phyloP scores from a whole-genome alignment of 1,140 invertebrate genomes.

The Atta cephalotes region DNA sequence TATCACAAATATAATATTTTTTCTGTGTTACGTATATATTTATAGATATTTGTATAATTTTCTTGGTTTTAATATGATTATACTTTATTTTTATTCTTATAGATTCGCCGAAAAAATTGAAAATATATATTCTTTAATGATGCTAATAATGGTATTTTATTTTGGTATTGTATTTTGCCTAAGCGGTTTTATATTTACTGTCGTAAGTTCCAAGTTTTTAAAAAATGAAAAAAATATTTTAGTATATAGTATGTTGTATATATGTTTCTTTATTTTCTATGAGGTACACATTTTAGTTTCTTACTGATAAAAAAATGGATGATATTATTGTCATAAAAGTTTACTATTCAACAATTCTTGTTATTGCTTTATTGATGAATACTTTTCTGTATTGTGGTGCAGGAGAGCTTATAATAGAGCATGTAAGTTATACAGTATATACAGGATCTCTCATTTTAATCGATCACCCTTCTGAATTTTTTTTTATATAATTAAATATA shows the following conservation, averaged over 20 bases:
- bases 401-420: constrained; percentile 21
- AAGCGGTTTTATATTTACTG: not conserved
- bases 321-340: not conserved
- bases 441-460: too few species aligned
- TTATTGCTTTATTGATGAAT: not conserved
- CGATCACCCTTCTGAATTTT: too few species aligned
- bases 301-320: not conserved
- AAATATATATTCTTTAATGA: constrained; percentile 14
- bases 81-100: not conserved
- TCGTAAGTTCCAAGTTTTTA: constrained; percentile 20
- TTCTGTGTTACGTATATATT: too few species aligned
- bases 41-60: too few species aligned
- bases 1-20: too few species aligned
- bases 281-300: not conserved
- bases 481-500: not conserved
- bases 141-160: constrained; percentile 26
- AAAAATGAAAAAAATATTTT: not conserved
- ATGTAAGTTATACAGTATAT: constrained; percentile 16
- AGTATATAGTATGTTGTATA: not conserved
- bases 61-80: too few species aligned
- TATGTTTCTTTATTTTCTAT: not conserved
- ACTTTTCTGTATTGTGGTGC: constrained; percentile 47
- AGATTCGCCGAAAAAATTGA: constrained; percentile 37
- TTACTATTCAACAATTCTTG: not conserved
- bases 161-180: constrained; percentile 20